Percentiles rank a stretch among this genome's conserved stretches.
Evolutionary conservation across 2,797 vertebrate species (phyloP).

Genomic region (Eptatretus atami): DNA sequence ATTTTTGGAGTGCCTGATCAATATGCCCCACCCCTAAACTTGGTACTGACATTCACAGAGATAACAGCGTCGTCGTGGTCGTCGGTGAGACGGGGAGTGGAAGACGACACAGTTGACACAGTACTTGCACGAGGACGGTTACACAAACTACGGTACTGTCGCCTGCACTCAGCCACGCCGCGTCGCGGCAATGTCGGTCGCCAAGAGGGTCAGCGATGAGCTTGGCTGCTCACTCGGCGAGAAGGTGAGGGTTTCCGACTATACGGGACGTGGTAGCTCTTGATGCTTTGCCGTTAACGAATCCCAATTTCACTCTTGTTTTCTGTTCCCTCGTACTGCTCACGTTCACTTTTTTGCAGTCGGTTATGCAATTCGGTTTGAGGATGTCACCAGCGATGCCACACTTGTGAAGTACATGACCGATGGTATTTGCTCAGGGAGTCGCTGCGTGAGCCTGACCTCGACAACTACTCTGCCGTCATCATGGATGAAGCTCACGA

Average conservation of each 20-base stretch:
- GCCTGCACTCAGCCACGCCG: slow-evolving; percentile 83
- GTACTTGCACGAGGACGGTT: slow-evolving; percentile 88
- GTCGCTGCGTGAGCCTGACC: slow-evolving; percentile 64
- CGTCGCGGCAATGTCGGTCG: slow-evolving; percentile 90
- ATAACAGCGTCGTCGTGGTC: slow-evolving; percentile 94
- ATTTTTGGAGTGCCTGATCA: too few species aligned
- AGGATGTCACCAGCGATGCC: slow-evolving; percentile 82
- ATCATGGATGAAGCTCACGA: slow-evolving; percentile 98
- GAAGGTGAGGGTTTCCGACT: slow-evolving; percentile 30
- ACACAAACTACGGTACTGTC: slow-evolving; percentile 88
- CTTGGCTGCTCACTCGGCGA: slow-evolving; percentile 57
- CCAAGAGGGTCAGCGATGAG: slow-evolving; percentile 91
- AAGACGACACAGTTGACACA: slow-evolving; percentile 95
- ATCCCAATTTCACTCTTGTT: too few species aligned
- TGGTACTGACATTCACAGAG: slow-evolving; percentile 17
- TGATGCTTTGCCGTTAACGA: too few species aligned
- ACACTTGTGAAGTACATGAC: slow-evolving; percentile 98
- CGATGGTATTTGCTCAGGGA: slow-evolving; percentile 77
- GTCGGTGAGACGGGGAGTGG: slow-evolving; percentile 82
- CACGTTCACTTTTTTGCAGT: slow-evolving; percentile 17
- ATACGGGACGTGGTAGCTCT: too few species aligned
- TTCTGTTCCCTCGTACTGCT: too few species aligned
- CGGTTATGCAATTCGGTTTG: slow-evolving; percentile 88
- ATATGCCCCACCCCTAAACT: too few species aligned
- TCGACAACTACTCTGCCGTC: slow-evolving; percentile 87